Evolutionary conservation across 1,140 invertebrate species (phyloP).

Genomic region (Carposina sasakii): DNA sequence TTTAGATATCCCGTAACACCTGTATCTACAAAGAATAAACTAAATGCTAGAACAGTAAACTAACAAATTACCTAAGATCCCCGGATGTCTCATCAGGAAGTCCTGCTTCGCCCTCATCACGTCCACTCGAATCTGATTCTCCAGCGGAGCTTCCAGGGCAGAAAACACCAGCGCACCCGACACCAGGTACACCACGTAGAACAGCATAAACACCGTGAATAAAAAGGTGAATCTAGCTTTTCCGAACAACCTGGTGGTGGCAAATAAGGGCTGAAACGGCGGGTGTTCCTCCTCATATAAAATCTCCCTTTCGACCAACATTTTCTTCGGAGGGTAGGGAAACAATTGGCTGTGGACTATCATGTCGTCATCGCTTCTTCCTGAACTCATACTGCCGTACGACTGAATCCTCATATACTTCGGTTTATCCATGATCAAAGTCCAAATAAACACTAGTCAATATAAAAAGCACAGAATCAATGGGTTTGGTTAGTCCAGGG

Average conservation of each 20-base stretch:
- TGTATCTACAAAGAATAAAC: too few species aligned
- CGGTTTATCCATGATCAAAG: constrained; percentile 11
- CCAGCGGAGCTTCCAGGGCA: constrained; percentile 80
- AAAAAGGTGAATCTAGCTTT: constrained; percentile 66
- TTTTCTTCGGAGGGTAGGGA: constrained; percentile 56
- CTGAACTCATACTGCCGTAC: constrained; percentile 61
- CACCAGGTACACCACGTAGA: constrained; percentile 82
- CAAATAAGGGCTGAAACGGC: constrained; percentile 51
- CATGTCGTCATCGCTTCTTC: constrained; percentile 61
- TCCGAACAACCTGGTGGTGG: constrained; percentile 53
- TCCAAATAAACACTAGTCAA: constrained; percentile 1
- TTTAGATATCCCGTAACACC: too few species aligned
- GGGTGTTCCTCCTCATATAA: constrained; percentile 60
- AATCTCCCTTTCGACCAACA: constrained; percentile 50
- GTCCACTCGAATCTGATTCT: constrained; percentile 72
- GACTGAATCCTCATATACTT: constrained; percentile 56
- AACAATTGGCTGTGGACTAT: constrained; percentile 59
- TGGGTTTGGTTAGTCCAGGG: constrained; percentile 4
- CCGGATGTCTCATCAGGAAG: constrained; percentile 74
- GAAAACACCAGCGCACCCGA: constrained; percentile 85
- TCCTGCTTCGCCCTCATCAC: constrained; percentile 71
- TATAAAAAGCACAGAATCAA: background rate
- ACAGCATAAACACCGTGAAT: constrained; percentile 73
- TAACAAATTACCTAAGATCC: constrained; percentile 67
- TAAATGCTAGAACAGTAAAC: too few species aligned